Percentiles rank a stretch among this genome's conserved stretches.
Conservation (phyloP, 2,888 invertebrate genomes). For the Stenchaetothrips biformis region DNA sequence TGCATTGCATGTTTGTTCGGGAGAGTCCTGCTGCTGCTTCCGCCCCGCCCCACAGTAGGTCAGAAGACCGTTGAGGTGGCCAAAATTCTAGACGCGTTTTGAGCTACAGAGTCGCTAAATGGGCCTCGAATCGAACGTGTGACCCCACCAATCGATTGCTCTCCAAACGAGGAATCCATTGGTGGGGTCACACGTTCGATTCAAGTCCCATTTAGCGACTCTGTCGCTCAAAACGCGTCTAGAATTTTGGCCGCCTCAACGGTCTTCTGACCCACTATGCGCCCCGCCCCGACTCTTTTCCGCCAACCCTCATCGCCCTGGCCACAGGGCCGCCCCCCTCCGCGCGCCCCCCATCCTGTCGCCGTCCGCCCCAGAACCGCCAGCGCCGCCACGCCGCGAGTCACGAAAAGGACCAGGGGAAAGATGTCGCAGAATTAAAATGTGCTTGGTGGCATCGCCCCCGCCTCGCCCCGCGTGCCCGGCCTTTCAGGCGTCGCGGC, state of each 20-base stretch:
- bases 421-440: conserved; percentile 25
- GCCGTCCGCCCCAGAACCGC: no score
- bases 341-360: not conserved
- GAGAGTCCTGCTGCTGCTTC: not conserved
- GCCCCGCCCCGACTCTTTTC: not conserved
- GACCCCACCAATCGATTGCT: no score
- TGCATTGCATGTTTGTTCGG: conserved; percentile 17
- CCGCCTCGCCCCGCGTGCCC: not conserved
- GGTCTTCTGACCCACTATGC: no score
- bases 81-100: no score
- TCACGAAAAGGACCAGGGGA: not conserved
- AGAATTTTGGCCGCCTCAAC: no score
- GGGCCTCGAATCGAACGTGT: no score
- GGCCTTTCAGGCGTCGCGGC: not conserved
- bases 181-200: no score
- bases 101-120: no score
- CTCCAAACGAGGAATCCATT: no score
- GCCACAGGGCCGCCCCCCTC: not conserved
- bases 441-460: conserved; percentile 1
- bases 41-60: not conserved
- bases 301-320: not conserved
- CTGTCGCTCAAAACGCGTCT: no score
- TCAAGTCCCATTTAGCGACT: no score
- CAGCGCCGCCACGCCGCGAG: not conserved
- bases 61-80: no score